Evolutionary conservation across 2,113 vertebrate species (phyloP).

Genomic region (Asarcornis scutulata): DNA sequence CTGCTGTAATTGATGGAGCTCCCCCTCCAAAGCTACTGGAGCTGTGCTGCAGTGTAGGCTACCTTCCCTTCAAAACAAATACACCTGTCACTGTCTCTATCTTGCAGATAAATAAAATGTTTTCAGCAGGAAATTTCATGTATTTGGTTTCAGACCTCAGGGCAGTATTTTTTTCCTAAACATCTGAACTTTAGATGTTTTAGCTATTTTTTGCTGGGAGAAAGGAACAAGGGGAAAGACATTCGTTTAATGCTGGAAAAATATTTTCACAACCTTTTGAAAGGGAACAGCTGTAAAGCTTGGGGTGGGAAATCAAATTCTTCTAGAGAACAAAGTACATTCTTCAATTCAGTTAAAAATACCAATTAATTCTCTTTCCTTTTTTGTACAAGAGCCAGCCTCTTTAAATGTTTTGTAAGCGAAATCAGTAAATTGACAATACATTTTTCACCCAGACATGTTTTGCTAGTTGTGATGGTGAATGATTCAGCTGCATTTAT

Average conservation of each 20-base stretch:
- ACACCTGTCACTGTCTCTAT: not conserved
- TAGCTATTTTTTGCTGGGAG: not conserved
- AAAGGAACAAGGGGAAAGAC: not conserved
- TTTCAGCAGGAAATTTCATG: conserved; percentile 28
- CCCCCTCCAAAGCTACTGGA: not conserved
- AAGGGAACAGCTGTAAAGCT: not conserved
- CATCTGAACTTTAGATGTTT: conserved; percentile 11
- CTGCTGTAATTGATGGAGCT: not conserved
- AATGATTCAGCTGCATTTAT: conserved; percentile 57
- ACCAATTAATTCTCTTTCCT: not conserved
- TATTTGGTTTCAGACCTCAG: conserved; percentile 17
- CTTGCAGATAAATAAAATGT: not conserved
- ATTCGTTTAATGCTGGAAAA: not conserved
- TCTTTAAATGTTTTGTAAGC: not conserved
- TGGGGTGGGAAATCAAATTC: conserved; percentile 31
- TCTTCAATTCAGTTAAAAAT: conserved; percentile 23
- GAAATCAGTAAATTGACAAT: not conserved
- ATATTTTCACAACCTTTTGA: conserved; percentile 43
- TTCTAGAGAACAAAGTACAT: conserved; percentile 5
- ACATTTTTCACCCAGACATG: conserved; percentile 25
- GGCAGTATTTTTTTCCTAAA: conserved; percentile 35
- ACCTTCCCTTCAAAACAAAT: conserved; percentile 29
- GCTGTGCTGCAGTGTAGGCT: not conserved
- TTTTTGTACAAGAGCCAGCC: not conserved
- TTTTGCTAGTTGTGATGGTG: conserved; percentile 43